Base-by-base conservation (phyloP, 2,888 invertebrate species). In the Pantelozetes paolii region DNA sequence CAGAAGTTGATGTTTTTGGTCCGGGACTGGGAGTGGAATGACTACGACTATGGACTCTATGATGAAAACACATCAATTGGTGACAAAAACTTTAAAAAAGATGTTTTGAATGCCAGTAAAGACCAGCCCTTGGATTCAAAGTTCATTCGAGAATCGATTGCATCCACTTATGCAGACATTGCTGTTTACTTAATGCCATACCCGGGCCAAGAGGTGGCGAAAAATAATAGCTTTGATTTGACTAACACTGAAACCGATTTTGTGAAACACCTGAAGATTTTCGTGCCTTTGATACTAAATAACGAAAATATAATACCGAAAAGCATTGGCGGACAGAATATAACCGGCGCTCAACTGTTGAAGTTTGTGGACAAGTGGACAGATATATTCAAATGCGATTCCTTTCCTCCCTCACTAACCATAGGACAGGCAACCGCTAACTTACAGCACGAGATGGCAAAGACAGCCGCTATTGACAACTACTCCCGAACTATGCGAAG, bases 161-260 rank as follows among this genome's bases (percentile, higher is more conserved):
- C 90, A 77, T 90, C 93, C 15, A 98, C 98, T 83, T 99, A 99
- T 85, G 88, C 90, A 18, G 91, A 94, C 82, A 94, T 98, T 79
- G 90, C 91, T 28, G 97, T 98, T 83, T 99, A 94, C 85, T 86
- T 99, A 76, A 90, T 99, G 92, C 99, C 99, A 59, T 98, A 99
- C 86, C 99, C 99, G 0, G 98, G 99, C 15, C 87, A 98, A 45
- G 90, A 89, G 81, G 98, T 99, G 73, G 96, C 99, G 78, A 97
- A 96, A 75, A 94, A 94, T 86, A 97, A 95, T n/a, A 88, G 89
- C 77, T 99, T 99, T 84, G 95, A 97, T 83, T 86, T 99, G 59
- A 84, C 86, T 26, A 98, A 97, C 82, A 97, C 99, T 80, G 95
- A 97, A 81, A 80, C 85, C 0, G 95, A 96, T 79, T 99, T 99